Percentiles rank a stretch among this genome's conserved stretches.
These are phyloP conservation scores for Palloptera scutellata DNA, from an alignment of 2,888 invertebrate genomes.

Conservation along the genomic window DNA sequence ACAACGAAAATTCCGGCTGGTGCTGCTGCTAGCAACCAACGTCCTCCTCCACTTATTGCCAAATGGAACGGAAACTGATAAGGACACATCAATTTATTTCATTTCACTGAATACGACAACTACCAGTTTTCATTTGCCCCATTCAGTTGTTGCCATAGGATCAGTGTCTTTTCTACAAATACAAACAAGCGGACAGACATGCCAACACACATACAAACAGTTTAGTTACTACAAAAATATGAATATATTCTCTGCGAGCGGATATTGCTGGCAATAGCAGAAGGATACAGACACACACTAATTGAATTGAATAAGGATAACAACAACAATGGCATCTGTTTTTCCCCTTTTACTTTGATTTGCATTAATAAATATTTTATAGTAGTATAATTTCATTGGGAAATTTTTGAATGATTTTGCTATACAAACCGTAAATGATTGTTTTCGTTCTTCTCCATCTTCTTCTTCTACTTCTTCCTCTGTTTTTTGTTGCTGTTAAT, in stretches of 20 bases:
- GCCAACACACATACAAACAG: conserved; percentile 4
- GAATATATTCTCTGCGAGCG: too few species aligned
- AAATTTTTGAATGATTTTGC: too few species aligned
- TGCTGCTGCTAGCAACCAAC: neutral
- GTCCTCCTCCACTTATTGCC: conserved; percentile 7
- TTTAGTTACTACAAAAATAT: neutral
- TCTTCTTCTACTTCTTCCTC: too few species aligned
- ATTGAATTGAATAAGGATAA: conserved; percentile 3
- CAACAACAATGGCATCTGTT: conserved; percentile 8
- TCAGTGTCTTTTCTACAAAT: too few species aligned
- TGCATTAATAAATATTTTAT: too few species aligned
- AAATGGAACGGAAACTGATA: conserved; percentile 31
- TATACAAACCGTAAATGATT: too few species aligned
- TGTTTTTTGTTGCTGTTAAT: too few species aligned
- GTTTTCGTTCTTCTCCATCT: too few species aligned
- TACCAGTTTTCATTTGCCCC: too few species aligned
- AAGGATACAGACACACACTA: neutral
- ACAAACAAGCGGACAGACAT: neutral
- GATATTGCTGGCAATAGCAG: neutral
- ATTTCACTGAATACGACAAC: conserved; percentile 10
- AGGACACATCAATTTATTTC: conserved; percentile 10
- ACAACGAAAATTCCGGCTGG: neutral
- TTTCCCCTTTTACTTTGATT: too few species aligned
- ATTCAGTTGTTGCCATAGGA: too few species aligned
- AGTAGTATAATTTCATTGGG: too few species aligned